A percentile compares a stretch with the other conserved stretches of the same genome.
Conservation (phyloP, 2,113 vertebrate species). For the Tiliqua scincoides region DNA sequence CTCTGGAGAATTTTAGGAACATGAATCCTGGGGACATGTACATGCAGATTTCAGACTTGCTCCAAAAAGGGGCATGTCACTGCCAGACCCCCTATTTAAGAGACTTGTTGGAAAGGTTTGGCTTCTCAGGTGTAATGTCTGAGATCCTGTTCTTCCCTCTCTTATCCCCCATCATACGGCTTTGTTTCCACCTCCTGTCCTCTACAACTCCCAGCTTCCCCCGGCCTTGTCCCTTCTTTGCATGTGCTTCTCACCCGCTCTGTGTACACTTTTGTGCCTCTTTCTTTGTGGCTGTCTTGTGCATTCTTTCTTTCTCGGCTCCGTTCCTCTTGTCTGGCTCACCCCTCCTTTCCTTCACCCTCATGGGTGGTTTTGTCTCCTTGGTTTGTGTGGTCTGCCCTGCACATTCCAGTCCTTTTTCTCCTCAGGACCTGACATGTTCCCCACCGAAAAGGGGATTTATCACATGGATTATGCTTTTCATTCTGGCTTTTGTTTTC, state of each 20-base stretch:
- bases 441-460: slow-evolving; percentile 52
- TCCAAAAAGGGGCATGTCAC: slow-evolving; percentile 21
- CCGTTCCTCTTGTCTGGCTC: slow-evolving; percentile 50
- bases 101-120: slow-evolving; percentile 46
- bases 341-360: slow-evolving; percentile 48
- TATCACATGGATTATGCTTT: slow-evolving; percentile 57
- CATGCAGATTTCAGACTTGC: slow-evolving; percentile 23
- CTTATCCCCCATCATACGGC: background rate
- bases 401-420: slow-evolving; percentile 68
- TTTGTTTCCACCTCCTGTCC: slow-evolving; percentile 18
- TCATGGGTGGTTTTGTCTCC: slow-evolving; percentile 61
- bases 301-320: slow-evolving; percentile 47
- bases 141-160: slow-evolving; percentile 8
- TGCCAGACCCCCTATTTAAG: slow-evolving; percentile 45
- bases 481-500: slow-evolving; percentile 56
- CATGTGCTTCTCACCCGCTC: slow-evolving; percentile 41
- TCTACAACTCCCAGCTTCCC: slow-evolving; percentile 24
- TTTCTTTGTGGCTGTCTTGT: slow-evolving; percentile 26
- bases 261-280: slow-evolving; percentile 39
- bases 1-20: background rate
- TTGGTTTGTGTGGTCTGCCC: slow-evolving; percentile 67
- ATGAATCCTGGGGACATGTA: slow-evolving; percentile 12
- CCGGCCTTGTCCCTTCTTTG: slow-evolving; percentile 20
- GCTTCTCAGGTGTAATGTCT: slow-evolving; percentile 31
- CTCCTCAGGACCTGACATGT: slow-evolving; percentile 70